phyloP scores from a whole-genome alignment of 2,888 invertebrate genomes.

The Eupithecia tripunctaria region DNA sequence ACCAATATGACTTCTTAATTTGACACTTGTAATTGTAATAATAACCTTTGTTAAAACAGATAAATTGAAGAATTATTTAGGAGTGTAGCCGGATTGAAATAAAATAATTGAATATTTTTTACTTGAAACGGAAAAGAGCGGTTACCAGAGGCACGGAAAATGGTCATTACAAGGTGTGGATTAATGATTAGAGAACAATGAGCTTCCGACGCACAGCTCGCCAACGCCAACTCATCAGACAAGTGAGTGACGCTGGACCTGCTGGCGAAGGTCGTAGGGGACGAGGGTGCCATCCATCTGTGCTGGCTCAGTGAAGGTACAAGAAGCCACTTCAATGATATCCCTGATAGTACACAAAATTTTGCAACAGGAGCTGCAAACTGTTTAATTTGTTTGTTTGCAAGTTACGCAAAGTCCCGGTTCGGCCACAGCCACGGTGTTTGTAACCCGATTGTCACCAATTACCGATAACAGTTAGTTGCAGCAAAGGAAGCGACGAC shows the following conservation, averaged over 20 bases:
- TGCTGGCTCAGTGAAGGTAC: neutral
- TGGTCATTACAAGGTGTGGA: slow-evolving; percentile 34
- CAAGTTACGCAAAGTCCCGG: slow-evolving; percentile 26
- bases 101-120: slow-evolving; percentile 22
- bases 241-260: neutral
- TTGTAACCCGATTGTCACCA: slow-evolving; percentile 38
- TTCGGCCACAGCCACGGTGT: slow-evolving; percentile 29
- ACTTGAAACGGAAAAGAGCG: slow-evolving; percentile 25
- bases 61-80: neutral
- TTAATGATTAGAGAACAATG: slow-evolving; percentile 54
- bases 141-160: slow-evolving; percentile 33
- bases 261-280: neutral
- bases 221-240: slow-evolving; percentile 16
- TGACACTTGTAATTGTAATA: neutral
- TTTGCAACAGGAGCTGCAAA: neutral
- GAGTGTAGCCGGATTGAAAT: neutral
- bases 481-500: slow-evolving; percentile 41
- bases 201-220: slow-evolving; percentile 47
- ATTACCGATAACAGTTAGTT: slow-evolving; percentile 38
- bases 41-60: neutral
- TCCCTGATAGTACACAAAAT: neutral
- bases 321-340: neutral
- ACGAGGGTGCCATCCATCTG: neutral
- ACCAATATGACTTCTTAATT: neutral
- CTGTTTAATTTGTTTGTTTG: slow-evolving; percentile 13